Base-by-base conservation (phyloP, 64 coral and sea anemone species). In the Dendronephthya gigantea region DNA sequence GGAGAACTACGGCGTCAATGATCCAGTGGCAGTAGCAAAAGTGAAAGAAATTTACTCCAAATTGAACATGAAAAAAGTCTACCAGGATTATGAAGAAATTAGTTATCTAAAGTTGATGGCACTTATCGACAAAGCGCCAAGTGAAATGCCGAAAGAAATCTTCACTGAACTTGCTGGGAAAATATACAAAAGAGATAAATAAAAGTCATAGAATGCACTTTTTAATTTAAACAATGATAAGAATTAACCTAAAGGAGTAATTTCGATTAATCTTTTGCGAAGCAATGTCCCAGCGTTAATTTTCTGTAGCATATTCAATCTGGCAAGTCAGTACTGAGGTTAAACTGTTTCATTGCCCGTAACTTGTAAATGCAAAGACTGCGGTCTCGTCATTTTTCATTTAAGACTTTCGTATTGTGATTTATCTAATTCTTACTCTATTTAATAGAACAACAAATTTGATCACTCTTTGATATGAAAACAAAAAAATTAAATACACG, bases 91-190 rank as follows among this genome's bases (percentile, higher is more conserved):
- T 27, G 94, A 96, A 56, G 94, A 96, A 58, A 47, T 83, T 48
- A 92, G 94, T 40, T 93, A 92, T 68, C 40, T 83, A 37, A 90
- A 38, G 72, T 93, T 96, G 86, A 81, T 89, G 33, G 70, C 92
- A 23, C 89, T 91, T 10, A 96, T 96, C 82, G 74, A 86, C 2
- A 81, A 89, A 11, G 90, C 90, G 84, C 93, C 94, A 0, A 86
- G 15, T 15, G 59, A 69, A 34, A 86, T 96, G 19, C 91, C 94
- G 1, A 86, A 91, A 31, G 92, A 25, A 51, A 41, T 97, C 35
- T 97, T 97, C n/a, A 82, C 90, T 50, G 94, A 97, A 50, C 89
- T 97, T 89, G 94, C 84, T 4, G 86, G 88, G 38, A 97, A 97
- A 86, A 97, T 97, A 34, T 97, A 93, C 49, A 97, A 97, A 33